phyloP scores from a whole-genome alignment of 2,113 vertebrate species.

The Gymnorhina tibicen region DNA sequence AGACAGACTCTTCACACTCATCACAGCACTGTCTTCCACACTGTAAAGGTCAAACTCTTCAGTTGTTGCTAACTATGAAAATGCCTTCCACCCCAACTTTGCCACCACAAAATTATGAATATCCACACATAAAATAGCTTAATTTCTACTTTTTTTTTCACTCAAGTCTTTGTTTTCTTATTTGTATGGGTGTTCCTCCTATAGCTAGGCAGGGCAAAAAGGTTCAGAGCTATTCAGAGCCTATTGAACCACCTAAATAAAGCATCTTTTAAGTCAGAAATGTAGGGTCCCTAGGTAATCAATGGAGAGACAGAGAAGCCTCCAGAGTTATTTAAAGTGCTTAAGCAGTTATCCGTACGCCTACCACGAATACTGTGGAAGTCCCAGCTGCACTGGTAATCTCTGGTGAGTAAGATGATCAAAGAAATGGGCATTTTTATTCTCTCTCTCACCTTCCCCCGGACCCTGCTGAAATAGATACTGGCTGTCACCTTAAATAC shows the following conservation, averaged over 20 bases:
- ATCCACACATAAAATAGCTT: background rate
- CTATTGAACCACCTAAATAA: background rate
- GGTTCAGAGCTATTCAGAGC: background rate
- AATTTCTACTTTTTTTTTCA: background rate
- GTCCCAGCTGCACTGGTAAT: background rate
- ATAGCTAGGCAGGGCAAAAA: background rate
- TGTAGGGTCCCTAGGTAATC: background rate
- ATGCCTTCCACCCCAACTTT: background rate
- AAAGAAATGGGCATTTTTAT: background rate
- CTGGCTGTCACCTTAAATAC: background rate
- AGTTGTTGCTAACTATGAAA: background rate
- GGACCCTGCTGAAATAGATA: background rate
- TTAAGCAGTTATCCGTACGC: background rate
- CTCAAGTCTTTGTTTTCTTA: background rate
- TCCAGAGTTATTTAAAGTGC: constrained; percentile 18
- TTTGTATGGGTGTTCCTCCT: background rate
- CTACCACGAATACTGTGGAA: background rate
- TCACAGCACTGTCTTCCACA: background rate
- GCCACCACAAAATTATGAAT: background rate
- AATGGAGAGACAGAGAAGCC: background rate
- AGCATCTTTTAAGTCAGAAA: background rate
- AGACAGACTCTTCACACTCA: background rate
- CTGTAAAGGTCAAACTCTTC: background rate
- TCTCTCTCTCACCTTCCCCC: constrained; percentile 9
- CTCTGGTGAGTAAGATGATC: background rate